phyloP scores from a whole-genome alignment of 2,797 vertebrate genomes.

The Crenichthys baileyi region DNA sequence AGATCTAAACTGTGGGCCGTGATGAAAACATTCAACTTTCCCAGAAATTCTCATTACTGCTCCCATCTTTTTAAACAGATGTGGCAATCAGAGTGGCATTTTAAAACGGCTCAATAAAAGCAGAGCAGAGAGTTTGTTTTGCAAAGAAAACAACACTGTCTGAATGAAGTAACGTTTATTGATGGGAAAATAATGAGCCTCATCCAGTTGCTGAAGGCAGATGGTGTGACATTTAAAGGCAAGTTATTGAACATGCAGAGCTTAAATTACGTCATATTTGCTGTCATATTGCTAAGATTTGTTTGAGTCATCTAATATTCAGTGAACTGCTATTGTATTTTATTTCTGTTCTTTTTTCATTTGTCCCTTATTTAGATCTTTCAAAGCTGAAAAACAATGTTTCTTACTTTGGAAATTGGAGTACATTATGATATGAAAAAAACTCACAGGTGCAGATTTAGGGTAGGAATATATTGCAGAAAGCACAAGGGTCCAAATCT shows the following conservation, averaged over 20 bases:
- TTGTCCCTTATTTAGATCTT: neutral
- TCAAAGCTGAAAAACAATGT: neutral
- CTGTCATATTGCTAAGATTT: neutral
- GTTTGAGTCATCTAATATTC: slow-evolving; percentile 7
- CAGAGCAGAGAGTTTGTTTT: slow-evolving; percentile 33
- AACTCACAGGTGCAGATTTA: slow-evolving; percentile 1
- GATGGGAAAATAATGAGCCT: slow-evolving; percentile 51
- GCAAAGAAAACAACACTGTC: slow-evolving; percentile 34
- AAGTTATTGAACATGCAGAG: slow-evolving; percentile 15
- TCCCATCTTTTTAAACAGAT: slow-evolving; percentile 51
- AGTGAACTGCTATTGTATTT: neutral
- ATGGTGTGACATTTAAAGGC: slow-evolving; percentile 37
- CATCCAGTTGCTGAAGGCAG: slow-evolving; percentile 40
- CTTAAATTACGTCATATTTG: neutral
- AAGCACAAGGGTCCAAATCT: neutral
- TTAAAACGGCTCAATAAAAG: slow-evolving; percentile 52
- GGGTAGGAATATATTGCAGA: neutral
- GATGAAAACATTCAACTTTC: slow-evolving; percentile 35
- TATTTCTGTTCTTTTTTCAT: neutral
- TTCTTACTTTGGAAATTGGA: slow-evolving; percentile 6
- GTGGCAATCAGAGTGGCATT: slow-evolving; percentile 53
- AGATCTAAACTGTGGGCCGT: slow-evolving; percentile 14
- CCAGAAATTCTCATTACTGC: slow-evolving; percentile 49
- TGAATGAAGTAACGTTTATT: slow-evolving; percentile 48
- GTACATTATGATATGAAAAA: neutral